Conservation (phyloP, 2,888 invertebrate genomes). For the Sipha maydis region DNA sequence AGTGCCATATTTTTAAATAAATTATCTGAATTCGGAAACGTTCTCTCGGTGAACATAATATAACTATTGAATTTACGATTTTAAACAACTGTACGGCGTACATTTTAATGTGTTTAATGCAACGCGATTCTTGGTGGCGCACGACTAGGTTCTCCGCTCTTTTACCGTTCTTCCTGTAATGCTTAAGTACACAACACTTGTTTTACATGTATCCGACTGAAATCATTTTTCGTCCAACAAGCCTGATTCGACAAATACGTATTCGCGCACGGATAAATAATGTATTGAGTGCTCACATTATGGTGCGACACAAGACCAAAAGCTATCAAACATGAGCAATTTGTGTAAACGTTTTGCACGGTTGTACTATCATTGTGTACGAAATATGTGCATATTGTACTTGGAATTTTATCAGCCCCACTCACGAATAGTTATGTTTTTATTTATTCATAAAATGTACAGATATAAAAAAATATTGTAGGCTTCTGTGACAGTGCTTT, state of each 20-base stretch:
- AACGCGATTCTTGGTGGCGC: too few relatives aligned
- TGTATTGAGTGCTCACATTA: too few relatives aligned
- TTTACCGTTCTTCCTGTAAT: neutral
- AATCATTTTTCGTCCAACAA: neutral
- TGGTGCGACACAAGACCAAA: too few relatives aligned
- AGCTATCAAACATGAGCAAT: too few relatives aligned
- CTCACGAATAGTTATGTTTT: neutral
- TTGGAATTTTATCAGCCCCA: too few relatives aligned
- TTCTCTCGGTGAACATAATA: slow-evolving; percentile 6
- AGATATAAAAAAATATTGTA: too few relatives aligned
- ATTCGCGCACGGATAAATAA: too few relatives aligned
- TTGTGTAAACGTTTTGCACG: too few relatives aligned
- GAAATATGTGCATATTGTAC: too few relatives aligned
- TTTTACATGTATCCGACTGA: neutral
- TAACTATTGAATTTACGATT: slow-evolving; percentile 27
- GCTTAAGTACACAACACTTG: neutral
- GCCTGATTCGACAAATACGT: neutral
- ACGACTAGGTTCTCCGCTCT: neutral
- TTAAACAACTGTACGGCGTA: neutral
- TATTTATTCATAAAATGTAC: neutral
- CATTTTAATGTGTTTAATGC: too few relatives aligned
- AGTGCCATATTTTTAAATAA: slow-evolving; percentile 42
- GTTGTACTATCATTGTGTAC: too few relatives aligned
- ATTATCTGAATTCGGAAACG: slow-evolving; percentile 6
- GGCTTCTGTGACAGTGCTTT: neutral